Base-by-base conservation (phyloP, 2,888 invertebrate genomes). In the Chaitophorus viminalis region DNA sequence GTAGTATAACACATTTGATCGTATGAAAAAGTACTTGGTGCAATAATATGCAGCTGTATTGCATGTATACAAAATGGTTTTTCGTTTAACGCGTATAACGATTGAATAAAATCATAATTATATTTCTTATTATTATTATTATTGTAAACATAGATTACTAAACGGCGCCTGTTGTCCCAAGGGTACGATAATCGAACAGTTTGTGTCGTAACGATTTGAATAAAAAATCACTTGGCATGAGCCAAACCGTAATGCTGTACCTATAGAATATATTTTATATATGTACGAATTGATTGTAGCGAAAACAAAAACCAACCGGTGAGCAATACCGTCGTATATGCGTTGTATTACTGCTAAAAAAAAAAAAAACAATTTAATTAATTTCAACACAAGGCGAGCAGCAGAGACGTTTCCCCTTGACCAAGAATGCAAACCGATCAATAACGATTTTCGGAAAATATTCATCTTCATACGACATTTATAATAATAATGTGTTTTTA, bases 321-420 rank as follows among this genome's bases (percentile, higher is more conserved):
- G 25, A 60, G 21, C 68, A 17, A 29, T 3, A 29, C 29, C 29
- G 25, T 60, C n/a, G 25, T 8, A 0, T n/a, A 17, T 60, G 25
- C 31, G 29, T n/a, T 18, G 25, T 25, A 31, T 68, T 9, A 82
- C 21, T 68, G 81, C 29, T 25, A 82, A 82, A 9, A 68, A 18
- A 33, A n/a, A 39, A 39, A 33, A 18, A 33, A n/a, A 39, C 6
- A 33, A 25, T 75, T n/a, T 75, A 60, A 65, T 83, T 54, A 9
- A 60, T 83, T 75, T 36, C 54, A 25, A 52, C 39, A 52, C 72
- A 83, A 72, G 72, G 72, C 60, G 36, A 79, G 60, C 79, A 36
- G 60, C 79, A 79, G 36, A 79, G n/a, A 36, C 6, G 46, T 79
- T 36, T 79, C 33, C n/a, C 60, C 36, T 79, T 79, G 60, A 79